A percentile compares a stretch with the other conserved stretches of the same genome.
phyloP scores from a whole-genome alignment of 2,888 invertebrate genomes.

The Lasioglossum morio region DNA sequence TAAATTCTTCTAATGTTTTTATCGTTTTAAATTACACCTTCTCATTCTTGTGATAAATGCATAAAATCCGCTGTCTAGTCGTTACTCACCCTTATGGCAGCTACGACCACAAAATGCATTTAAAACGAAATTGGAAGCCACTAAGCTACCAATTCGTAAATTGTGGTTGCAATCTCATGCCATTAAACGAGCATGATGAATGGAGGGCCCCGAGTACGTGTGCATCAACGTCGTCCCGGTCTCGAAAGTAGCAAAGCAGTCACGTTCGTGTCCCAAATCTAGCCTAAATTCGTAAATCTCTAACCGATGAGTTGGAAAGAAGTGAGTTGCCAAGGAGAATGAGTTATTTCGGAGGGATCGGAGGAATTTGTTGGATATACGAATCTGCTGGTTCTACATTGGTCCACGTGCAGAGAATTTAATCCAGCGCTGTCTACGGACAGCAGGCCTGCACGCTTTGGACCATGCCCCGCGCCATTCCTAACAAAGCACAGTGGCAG shows the following conservation, averaged over 20 bases:
- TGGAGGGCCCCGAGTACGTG: not conserved
- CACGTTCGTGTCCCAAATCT: not conserved
- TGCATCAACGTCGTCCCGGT: not conserved
- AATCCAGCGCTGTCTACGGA: not conserved
- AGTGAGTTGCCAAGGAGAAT: not conserved
- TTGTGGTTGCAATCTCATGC: not conserved
- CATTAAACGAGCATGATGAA: not conserved
- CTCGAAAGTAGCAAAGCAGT: not conserved
- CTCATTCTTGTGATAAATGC: no score
- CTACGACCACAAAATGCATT: not conserved
- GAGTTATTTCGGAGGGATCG: not conserved
- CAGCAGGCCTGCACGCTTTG: not conserved
- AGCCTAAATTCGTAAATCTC: not conserved
- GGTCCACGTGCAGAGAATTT: not conserved
- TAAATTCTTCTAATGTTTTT: no score
- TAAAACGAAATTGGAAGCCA: not conserved
- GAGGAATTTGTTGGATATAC: conserved; percentile 1
- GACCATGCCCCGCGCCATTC: not conserved
- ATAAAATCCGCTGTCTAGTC: no score
- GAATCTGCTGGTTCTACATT: not conserved
- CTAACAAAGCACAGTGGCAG: not conserved
- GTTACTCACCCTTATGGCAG: no score
- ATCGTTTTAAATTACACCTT: no score
- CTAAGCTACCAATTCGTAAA: not conserved
- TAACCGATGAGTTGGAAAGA: not conserved